These are phyloP conservation scores for Ethmia dodecea DNA, from an alignment of 2,888 invertebrate genomes.

Conservation along the genomic window DNA sequence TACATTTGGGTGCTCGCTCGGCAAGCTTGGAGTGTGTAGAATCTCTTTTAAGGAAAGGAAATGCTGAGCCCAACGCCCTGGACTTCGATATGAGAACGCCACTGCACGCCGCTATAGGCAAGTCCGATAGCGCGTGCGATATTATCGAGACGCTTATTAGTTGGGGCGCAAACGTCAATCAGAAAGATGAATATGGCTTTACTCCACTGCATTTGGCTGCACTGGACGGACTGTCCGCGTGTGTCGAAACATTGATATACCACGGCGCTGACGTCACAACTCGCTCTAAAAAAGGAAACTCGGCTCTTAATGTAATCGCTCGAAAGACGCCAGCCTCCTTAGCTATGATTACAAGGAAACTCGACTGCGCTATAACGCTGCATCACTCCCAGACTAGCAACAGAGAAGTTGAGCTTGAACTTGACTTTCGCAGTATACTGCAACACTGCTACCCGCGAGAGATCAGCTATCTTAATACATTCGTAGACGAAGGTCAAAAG, in stretches of 20 bases:
- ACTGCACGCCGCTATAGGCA: conserved; percentile 90
- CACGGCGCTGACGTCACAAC: conserved; percentile 94
- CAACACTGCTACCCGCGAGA: conserved; percentile 91
- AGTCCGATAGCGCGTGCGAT: conserved; percentile 88
- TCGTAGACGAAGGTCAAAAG: conserved; percentile 93
- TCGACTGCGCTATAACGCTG: conserved; percentile 88
- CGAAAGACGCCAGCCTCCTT: conserved; percentile 92
- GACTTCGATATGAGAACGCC: conserved; percentile 90
- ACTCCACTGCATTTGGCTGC: conserved; percentile 92
- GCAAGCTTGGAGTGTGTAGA: conserved; percentile 90
- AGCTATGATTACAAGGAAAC: conserved; percentile 87
- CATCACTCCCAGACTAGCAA: conserved; percentile 88
- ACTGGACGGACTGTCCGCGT: conserved; percentile 89
- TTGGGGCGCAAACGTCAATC: conserved; percentile 90
- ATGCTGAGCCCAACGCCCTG: conserved; percentile 86
- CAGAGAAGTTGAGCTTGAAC: conserved; percentile 87
- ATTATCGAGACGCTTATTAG: conserved; percentile 87
- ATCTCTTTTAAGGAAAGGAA: conserved; percentile 83
- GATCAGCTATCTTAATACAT: conserved; percentile 90
- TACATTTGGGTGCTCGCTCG: conserved; percentile 90
- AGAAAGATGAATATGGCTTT: conserved; percentile 90
- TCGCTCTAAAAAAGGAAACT: conserved; percentile 90
- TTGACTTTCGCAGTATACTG: conserved; percentile 89
- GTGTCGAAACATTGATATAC: conserved; percentile 89
- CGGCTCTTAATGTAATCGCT: conserved; percentile 90